phyloP scores from a whole-genome alignment of 2,113 vertebrate species.

The Centropristis striata region DNA sequence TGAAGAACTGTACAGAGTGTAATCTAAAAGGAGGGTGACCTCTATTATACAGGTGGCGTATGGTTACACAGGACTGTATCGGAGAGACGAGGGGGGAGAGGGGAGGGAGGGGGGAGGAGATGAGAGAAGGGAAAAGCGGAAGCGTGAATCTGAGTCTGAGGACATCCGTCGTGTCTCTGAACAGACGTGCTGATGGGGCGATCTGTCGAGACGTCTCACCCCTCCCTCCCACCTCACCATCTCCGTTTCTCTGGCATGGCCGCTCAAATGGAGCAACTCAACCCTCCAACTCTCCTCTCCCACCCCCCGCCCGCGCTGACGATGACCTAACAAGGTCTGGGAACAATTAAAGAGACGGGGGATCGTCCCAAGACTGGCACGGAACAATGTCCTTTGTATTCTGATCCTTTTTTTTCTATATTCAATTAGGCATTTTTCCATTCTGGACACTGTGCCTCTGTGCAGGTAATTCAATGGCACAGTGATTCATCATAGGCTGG shows the following conservation, averaged over 20 bases:
- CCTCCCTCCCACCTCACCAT: constrained; percentile 11
- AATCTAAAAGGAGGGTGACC: constrained; percentile 71
- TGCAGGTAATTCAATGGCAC: constrained; percentile 39
- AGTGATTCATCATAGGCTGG: constrained; percentile 40
- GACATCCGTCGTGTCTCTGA: constrained; percentile 57
- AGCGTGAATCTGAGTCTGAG: constrained; percentile 55
- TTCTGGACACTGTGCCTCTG: constrained; percentile 35
- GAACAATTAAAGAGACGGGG: constrained; percentile 58
- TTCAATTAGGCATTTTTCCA: constrained; percentile 33
- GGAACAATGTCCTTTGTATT: constrained; percentile 46
- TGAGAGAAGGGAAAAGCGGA: constrained; percentile 20
- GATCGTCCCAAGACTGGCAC: constrained; percentile 14
- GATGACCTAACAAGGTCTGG: constrained; percentile 54
- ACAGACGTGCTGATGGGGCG: constrained; percentile 61
- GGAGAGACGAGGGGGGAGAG: constrained; percentile 38
- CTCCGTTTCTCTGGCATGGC: constrained; percentile 16
- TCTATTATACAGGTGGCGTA: constrained; percentile 71
- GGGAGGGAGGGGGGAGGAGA: background rate
- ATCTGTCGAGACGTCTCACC: constrained; percentile 47
- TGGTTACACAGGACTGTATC: constrained; percentile 73
- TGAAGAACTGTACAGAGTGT: constrained; percentile 47
- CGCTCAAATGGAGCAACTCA: constrained; percentile 45
- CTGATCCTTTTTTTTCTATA: constrained; percentile 2
- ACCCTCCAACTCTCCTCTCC: constrained; percentile 16
- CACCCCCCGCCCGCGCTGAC: constrained; percentile 1